These are phyloP conservation scores for Heliornis fulica DNA, from an alignment of 2,113 vertebrate genomes.

Conservation along the genomic window DNA sequence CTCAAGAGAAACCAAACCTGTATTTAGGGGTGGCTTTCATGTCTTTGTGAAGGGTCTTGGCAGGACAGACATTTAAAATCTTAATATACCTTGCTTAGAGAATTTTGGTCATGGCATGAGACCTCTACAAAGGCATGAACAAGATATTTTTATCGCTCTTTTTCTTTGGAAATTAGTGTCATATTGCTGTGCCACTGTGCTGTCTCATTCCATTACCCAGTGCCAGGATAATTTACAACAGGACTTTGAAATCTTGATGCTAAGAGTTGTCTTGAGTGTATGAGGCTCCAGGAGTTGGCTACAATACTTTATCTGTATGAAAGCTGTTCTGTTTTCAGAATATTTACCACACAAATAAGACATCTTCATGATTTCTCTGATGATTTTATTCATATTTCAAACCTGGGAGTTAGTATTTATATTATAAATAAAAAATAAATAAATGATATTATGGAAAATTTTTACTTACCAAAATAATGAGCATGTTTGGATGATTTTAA, in stretches of 20 bases:
- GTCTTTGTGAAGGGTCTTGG: not conserved
- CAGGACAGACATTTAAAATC: not conserved
- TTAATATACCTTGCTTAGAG: not conserved
- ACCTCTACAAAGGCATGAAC: not conserved
- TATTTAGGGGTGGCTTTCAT: not conserved
- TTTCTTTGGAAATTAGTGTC: not conserved
- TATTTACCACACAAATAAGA: not conserved
- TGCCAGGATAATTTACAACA: not conserved
- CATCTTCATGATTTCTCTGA: not conserved
- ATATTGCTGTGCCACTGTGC: not conserved
- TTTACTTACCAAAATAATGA: not conserved
- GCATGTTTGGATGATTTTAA: not conserved
- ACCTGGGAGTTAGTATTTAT: not conserved
- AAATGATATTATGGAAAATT: not conserved
- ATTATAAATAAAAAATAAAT: not conserved
- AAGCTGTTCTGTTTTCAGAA: not conserved
- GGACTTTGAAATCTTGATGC: not conserved
- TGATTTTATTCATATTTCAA: not conserved
- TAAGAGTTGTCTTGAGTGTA: fast-evolving
- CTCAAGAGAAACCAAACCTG: not conserved
- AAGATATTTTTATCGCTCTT: not conserved
- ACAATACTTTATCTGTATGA: not conserved
- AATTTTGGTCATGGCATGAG: not conserved
- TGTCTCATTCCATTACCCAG: not conserved
- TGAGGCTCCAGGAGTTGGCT: not conserved